Conservation (phyloP, 2,888 invertebrate genomes). For the Rotaria sp. region DNA sequence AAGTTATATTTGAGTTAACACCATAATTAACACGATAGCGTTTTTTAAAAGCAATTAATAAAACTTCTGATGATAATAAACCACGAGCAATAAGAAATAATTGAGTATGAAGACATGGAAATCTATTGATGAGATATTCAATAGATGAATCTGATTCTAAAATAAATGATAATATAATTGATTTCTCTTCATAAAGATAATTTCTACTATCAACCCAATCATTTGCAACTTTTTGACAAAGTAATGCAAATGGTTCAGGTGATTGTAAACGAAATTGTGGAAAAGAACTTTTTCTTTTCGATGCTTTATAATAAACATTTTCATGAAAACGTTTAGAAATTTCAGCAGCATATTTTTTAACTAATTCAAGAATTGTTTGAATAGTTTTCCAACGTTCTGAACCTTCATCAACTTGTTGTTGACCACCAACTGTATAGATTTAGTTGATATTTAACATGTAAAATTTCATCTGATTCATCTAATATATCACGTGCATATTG, state of each 20-base stretch:
- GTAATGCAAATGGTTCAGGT: background rate
- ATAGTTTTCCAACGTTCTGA: background rate
- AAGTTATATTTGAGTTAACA: background rate
- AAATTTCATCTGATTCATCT: slow-evolving; percentile 16
- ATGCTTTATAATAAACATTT: background rate
- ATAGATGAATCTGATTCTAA: background rate
- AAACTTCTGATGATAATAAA: background rate
- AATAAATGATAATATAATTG: background rate
- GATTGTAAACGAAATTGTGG: slow-evolving; percentile 23
- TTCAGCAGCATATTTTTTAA: background rate
- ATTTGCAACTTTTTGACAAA: background rate
- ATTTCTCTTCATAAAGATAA: background rate
- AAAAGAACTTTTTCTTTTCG: background rate
- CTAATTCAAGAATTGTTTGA: background rate
- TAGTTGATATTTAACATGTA: slow-evolving; percentile 28
- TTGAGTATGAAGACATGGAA: background rate
- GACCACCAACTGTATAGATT: background rate
- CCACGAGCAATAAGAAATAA: background rate
- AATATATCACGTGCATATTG: background rate
- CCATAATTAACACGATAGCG: slow-evolving; percentile 2
- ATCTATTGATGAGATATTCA: background rate
- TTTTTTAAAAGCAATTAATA: background rate
- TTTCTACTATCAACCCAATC: background rate
- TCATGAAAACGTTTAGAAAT: background rate
- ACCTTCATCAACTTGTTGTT: background rate